Evolutionary conservation across 2,888 invertebrate species (phyloP), one percentile per base, ranked within the genome.

Genomic region (Lysandra bellargus): DNA sequence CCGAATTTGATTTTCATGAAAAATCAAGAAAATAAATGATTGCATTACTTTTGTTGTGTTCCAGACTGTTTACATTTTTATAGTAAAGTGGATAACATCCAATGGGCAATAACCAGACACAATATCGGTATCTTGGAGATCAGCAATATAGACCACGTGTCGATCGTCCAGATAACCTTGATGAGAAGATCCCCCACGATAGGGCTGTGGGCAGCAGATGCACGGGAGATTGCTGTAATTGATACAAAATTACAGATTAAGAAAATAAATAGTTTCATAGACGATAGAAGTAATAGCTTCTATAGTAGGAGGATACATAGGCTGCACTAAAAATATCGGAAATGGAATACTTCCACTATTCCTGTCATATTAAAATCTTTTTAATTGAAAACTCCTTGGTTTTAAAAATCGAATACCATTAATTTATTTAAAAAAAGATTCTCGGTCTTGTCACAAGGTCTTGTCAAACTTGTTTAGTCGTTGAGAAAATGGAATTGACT

Each of bases 121-220:
- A 64, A 72, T 49, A 37, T 44, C 40, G 37, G 49, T 60, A 64
- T 80, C 74, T 75, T 61, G 60, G 53, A 30, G 64, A 74, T 69
- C 74, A 72, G 78, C 74, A 80, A 83, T 83, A 82, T 82, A 81
- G 87, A 87, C 87, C 92, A 89, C 91, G 91, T 89, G 91, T 85
- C 89, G 86, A 87, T 88, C 83, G 74, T 40, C 37, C 81, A 83
- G 93, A 92, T 93, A 93, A 92, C 92, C 91, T 91, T 93, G 92
- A 94, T 93, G 92, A 93, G 92, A 92, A 93, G 93, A 93, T 93
- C 90, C 90, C 88, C 80, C 37, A 2, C 81, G 92, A 92, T 92
- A 90, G 78, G 80, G 23, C 78, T 73, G 64, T 79, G 79, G 33
- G 80, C 83, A 85, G 85, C 88, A 88, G 88, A 89, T 88, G 88